Percentiles rank a stretch among this genome's conserved stretches.
These are phyloP conservation scores for Pseudoatta argentina DNA, from an alignment of 1,140 invertebrate species.

Conservation along the genomic window DNA sequence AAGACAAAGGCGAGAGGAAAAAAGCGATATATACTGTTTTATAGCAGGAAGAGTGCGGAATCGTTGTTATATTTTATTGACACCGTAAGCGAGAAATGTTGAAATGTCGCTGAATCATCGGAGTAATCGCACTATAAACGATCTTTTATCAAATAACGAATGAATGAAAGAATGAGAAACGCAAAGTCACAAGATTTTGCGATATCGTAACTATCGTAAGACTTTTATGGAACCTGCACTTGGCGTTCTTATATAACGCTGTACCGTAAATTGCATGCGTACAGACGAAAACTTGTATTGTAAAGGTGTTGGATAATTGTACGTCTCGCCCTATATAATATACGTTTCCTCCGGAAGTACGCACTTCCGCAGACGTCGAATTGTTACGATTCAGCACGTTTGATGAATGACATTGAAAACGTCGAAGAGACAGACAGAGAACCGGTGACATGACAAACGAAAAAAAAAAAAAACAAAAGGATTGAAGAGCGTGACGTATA, in stretches of 20 bases:
- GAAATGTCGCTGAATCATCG: conserved; percentile 4
- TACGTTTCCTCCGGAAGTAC: conserved; percentile 37
- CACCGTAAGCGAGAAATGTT: not conserved
- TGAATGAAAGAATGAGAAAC: conserved; percentile 16
- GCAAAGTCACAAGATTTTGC: not conserved
- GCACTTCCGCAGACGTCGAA: conserved; percentile 31
- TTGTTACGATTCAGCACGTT: conserved; percentile 49
- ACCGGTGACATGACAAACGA: conserved; percentile 38
- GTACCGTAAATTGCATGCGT: not conserved
- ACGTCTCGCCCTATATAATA: conserved; percentile 22
- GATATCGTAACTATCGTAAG: not conserved
- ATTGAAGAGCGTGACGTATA: conserved; percentile 23
- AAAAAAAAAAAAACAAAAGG: conserved; percentile 46
- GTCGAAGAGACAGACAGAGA: conserved; percentile 3
- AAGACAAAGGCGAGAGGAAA: not conserved
- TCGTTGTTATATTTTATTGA: conserved; percentile 30
- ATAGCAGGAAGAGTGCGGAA: not conserved
- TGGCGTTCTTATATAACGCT: not conserved
- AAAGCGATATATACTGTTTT: not conserved
- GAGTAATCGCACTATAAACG: conserved; percentile 23
- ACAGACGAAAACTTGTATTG: not conserved
- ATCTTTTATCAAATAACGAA: not conserved
- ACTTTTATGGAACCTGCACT: not conserved
- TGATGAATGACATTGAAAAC: conserved; percentile 48
- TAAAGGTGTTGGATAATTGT: conserved; percentile 25